phyloP scores from a whole-genome alignment of 2,888 invertebrate species.

The Morpho achilles region DNA sequence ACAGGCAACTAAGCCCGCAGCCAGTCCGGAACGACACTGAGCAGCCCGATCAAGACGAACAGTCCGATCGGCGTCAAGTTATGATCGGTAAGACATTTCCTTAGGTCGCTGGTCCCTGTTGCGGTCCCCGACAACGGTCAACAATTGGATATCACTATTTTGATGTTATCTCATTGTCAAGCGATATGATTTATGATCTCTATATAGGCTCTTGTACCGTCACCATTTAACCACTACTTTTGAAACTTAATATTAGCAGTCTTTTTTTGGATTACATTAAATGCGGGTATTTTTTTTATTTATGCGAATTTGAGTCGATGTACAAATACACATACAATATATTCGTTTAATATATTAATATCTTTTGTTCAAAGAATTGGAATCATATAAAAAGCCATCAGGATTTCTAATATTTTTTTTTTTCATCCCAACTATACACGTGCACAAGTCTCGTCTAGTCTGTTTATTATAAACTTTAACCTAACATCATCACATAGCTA shows the following conservation, averaged over 20 bases:
- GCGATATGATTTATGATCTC: background rate
- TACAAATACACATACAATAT: no score
- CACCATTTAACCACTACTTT: background rate
- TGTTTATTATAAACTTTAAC: no score
- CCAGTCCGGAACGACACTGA: conserved; percentile 20
- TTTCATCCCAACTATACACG: no score
- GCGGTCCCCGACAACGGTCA: background rate
- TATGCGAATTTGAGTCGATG: no score
- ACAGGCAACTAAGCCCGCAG: conserved; percentile 21
- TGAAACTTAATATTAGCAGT: background rate
- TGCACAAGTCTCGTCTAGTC: no score
- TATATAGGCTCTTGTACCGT: conserved; percentile 1
- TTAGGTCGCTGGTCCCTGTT: conserved; percentile 9
- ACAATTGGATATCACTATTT: conserved; percentile 2
- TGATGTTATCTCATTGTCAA: conserved; percentile 1
- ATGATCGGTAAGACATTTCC: conserved; percentile 42
- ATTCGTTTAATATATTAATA: no score
- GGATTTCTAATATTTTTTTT: no score
- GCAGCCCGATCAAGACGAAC: conserved; percentile 23
- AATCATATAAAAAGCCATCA: no score
- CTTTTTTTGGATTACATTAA: background rate
- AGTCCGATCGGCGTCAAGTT: conserved; percentile 41
- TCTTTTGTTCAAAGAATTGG: no score
- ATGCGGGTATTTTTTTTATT: no score
- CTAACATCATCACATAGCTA: no score